phyloP scores from a whole-genome alignment of 2,888 invertebrate species.

The Muschampia plurimacula region DNA sequence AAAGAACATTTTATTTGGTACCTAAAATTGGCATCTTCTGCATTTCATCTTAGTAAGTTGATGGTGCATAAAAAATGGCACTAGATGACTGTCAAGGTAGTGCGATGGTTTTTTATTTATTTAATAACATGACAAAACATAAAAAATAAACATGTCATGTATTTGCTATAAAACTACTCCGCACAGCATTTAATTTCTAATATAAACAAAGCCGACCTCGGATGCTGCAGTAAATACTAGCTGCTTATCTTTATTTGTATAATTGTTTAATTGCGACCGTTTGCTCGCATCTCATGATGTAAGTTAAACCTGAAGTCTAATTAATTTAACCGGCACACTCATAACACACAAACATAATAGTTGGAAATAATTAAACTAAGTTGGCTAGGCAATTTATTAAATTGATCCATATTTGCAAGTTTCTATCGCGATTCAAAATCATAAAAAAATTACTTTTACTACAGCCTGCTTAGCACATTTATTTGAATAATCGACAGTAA shows the following conservation, averaged over 20 bases:
- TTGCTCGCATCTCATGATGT: constrained; percentile 21
- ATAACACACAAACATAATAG: constrained; percentile 35
- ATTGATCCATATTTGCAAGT: background rate
- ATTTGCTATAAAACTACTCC: background rate
- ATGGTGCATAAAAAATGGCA: too few relatives aligned
- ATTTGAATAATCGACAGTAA: too few relatives aligned
- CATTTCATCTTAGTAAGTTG: too few relatives aligned
- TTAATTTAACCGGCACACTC: constrained; percentile 36
- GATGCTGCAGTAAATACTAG: background rate
- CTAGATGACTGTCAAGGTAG: too few relatives aligned
- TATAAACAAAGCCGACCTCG: background rate
- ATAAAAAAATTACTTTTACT: background rate
- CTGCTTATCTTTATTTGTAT: constrained; percentile 13
- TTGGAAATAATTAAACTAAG: constrained; percentile 30
- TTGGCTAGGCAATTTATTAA: constrained; percentile 32
- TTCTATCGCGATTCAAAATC: background rate
- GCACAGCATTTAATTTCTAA: background rate
- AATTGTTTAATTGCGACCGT: constrained; percentile 33
- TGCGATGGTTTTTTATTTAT: too few relatives aligned
- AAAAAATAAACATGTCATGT: background rate
- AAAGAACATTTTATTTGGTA: too few relatives aligned
- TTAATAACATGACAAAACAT: too few relatives aligned
- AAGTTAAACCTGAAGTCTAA: constrained; percentile 33
- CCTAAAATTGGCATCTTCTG: too few relatives aligned
- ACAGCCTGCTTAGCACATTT: too few relatives aligned